These are phyloP conservation scores for Marasmarcha lunaedactyla DNA, from an alignment of 2,888 invertebrate genomes.

Conservation along the genomic window DNA sequence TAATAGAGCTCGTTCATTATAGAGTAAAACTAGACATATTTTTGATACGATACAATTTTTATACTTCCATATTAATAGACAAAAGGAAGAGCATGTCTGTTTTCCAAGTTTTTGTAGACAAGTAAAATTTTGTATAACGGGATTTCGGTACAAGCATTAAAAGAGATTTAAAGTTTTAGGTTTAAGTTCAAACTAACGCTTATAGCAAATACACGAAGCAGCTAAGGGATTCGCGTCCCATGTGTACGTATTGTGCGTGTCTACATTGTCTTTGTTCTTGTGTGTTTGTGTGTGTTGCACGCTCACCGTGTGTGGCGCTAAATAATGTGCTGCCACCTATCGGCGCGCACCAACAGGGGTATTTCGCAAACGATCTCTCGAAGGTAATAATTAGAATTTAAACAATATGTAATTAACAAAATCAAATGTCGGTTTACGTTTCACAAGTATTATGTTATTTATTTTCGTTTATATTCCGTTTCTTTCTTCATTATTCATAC, in stretches of 20 bases:
- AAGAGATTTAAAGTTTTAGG: too few species aligned
- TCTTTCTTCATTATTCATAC: constrained; percentile 36
- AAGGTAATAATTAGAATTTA: constrained; percentile 81
- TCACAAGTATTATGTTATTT: constrained; percentile 36
- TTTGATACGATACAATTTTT: constrained; percentile 15
- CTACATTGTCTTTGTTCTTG: constrained; percentile 71
- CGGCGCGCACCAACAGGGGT: constrained; percentile 79
- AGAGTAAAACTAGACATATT: too few species aligned
- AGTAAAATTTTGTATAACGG: too few species aligned
- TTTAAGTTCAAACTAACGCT: constrained; percentile 25
- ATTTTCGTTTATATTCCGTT: constrained; percentile 31
- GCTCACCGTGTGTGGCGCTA: constrained; percentile 70
- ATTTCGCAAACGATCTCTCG: constrained; percentile 97
- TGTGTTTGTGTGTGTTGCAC: constrained; percentile 72
- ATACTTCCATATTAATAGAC: constrained; percentile 49
- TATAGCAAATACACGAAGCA: constrained; percentile 67
- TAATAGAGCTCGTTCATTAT: too few species aligned
- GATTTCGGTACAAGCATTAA: too few species aligned
- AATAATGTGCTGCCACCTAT: constrained; percentile 59
- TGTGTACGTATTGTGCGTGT: constrained; percentile 69
- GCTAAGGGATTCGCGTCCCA: constrained; percentile 46
- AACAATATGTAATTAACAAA: constrained; percentile 40
- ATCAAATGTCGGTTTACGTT: constrained; percentile 51
- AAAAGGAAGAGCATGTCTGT: constrained; percentile 51
- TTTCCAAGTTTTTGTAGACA: too few species aligned